phyloP scores from a whole-genome alignment of 2,113 vertebrate genomes.

The Noturus placidus region DNA sequence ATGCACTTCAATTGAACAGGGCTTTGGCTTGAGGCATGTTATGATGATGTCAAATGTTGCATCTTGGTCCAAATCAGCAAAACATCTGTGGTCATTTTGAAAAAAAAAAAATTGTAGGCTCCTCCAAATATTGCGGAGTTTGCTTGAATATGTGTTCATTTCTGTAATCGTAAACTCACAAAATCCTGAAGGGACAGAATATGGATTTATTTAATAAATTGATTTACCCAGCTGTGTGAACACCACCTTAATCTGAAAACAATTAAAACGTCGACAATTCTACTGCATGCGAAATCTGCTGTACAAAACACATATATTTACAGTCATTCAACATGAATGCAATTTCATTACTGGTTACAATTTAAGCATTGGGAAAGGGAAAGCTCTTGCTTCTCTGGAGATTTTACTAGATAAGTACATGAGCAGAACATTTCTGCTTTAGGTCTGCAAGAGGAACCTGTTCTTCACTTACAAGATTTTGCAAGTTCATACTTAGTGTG shows the following conservation, averaged over 20 bases:
- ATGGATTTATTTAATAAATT: not conserved
- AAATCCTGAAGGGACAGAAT: no score
- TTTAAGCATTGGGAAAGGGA: slow-evolving; percentile 16
- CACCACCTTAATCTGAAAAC: slow-evolving; percentile 53
- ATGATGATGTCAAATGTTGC: no score
- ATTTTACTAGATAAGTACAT: not conserved
- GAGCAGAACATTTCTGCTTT: slow-evolving; percentile 9
- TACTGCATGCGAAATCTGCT: slow-evolving; percentile 63
- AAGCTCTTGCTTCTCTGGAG: not conserved
- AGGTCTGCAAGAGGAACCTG: slow-evolving; percentile 3
- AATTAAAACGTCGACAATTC: slow-evolving; percentile 27
- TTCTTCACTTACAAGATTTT: not conserved
- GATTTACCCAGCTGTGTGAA: slow-evolving; percentile 28
- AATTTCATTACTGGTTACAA: slow-evolving; percentile 47
- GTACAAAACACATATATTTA: slow-evolving; percentile 75
- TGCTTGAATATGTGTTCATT: no score
- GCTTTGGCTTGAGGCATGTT: no score
- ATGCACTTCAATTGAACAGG: no score
- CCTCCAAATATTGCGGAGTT: no score
- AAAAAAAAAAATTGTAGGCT: no score
- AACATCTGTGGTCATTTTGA: no score
- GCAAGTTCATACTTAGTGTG: not conserved
- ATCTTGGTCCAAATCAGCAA: no score
- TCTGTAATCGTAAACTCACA: no score
- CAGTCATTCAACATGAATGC: slow-evolving; percentile 73